A percentile compares a stretch with the other conserved stretches of the same genome.
Evolutionary conservation across 37 sponge, comb jelly and placozoan genomes (phyloP).

Genomic region (Oopsacas minuta): DNA sequence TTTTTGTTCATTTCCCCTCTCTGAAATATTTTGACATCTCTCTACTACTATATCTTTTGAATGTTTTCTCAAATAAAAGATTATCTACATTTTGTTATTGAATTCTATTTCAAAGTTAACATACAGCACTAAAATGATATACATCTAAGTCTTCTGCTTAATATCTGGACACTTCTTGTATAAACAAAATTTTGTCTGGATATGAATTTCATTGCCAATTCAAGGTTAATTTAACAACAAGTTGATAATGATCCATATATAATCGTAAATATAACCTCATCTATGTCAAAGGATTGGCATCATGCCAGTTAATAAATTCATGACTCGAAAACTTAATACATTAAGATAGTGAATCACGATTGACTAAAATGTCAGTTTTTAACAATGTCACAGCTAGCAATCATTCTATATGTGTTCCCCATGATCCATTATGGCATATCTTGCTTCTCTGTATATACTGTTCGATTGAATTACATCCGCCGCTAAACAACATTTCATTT

Average conservation of each 20-base stretch:
- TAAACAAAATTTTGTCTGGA: too few species aligned
- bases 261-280: neutral
- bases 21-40: neutral
- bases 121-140: too few species aligned
- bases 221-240: neutral
- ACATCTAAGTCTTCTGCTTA: too few species aligned
- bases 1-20: neutral
- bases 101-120: neutral
- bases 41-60: too few species aligned
- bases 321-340: neutral
- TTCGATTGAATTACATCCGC: neutral
- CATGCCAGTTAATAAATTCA: neutral
- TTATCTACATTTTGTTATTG: too few species aligned
- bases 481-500: neutral
- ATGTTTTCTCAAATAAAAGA: too few species aligned
- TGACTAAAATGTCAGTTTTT: neutral
- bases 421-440: neutral
- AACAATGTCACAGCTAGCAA: neutral
- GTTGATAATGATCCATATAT: neutral
- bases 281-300: neutral
- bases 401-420: neutral
- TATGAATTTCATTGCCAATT: too few species aligned
- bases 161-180: too few species aligned
- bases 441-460: slow-evolving; percentile 15
- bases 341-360: neutral